Evolutionary conservation across 2,888 invertebrate species (phyloP), one percentile per base, ranked within the genome.

Genomic region (Mechanitis mazaeus): DNA sequence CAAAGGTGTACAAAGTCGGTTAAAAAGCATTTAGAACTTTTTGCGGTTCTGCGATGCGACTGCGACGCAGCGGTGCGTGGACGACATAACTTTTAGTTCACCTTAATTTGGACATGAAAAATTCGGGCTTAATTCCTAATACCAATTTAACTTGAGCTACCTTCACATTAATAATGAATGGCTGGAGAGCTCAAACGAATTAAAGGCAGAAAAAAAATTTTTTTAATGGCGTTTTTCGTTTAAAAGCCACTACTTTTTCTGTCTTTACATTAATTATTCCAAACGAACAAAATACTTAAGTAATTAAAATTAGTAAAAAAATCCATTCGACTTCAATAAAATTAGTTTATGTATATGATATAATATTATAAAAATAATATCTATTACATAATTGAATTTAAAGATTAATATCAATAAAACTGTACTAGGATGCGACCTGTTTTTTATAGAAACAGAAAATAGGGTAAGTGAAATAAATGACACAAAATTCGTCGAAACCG

Each of bases 61-160:
- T 57, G 47, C 33, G 50, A 47, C 42, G 45, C 59, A 58, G 45
- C 62, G 60, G 55, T 64, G 67, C 65, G 63, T 61, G 54, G 50
- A 59, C 63, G 42, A 53, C 59, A 55, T 61, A 60, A 67, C 64
- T 61, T 67, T 61, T 56, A 47, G 63, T 63, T 59, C 31, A 50
- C 50, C 31, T 50, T 50, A 50, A 50, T 50, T 50, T 50, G 50
- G 50, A 50, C 50, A 50, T 50, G 50, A 50, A 50, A 50, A 31
- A 50, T 50, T 50, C 50, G 50, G 47, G 47, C 47, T 47, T 50
- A 50, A 31, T 50, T 50, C 50, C 31, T 31, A 31, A 50, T 50
- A 50, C 50, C 50, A 31, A 11, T 31, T 31, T 50, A 50, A 28
- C 31, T 50, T 50, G 50, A 50, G 3, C 50, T n/a, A n/a, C 50